phyloP scores from a whole-genome alignment of 2,888 invertebrate species.

The Drosophila siamana region DNA sequence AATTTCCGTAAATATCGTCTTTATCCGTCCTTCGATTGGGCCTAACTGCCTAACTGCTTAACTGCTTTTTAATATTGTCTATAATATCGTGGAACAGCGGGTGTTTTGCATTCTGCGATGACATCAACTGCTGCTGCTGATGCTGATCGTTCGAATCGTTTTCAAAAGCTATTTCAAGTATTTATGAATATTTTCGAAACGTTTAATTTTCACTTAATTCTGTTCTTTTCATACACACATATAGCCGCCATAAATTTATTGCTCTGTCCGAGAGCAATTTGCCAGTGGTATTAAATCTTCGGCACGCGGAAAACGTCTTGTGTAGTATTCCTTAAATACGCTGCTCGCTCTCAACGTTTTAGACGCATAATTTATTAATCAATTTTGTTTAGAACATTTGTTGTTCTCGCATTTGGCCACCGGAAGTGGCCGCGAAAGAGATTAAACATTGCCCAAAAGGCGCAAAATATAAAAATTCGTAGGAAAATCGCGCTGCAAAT shows the following conservation, averaged over 20 bases:
- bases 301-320: background rate
- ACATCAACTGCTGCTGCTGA: background rate
- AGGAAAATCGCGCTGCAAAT: background rate
- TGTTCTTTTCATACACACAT: background rate
- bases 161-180: background rate
- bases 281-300: background rate
- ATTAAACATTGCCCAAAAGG: background rate
- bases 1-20: conserved; percentile 14
- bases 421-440: conserved; percentile 34
- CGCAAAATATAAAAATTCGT: too few relatives aligned
- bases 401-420: conserved; percentile 1
- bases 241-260: background rate
- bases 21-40: conserved; percentile 22
- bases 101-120: background rate
- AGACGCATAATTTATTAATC: conserved; percentile 17
- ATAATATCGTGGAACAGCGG: background rate
- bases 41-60: conserved; percentile 39
- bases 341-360: background rate
- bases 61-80: conserved; percentile 33
- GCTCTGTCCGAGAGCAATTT: too few relatives aligned
- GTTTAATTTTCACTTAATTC: background rate
- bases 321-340: background rate
- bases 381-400: conserved; percentile 12
- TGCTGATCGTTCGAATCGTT: too few relatives aligned
- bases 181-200: too few relatives aligned